phyloP scores from a whole-genome alignment of 2,113 vertebrate genomes.

The Lamprotornis superbus region DNA sequence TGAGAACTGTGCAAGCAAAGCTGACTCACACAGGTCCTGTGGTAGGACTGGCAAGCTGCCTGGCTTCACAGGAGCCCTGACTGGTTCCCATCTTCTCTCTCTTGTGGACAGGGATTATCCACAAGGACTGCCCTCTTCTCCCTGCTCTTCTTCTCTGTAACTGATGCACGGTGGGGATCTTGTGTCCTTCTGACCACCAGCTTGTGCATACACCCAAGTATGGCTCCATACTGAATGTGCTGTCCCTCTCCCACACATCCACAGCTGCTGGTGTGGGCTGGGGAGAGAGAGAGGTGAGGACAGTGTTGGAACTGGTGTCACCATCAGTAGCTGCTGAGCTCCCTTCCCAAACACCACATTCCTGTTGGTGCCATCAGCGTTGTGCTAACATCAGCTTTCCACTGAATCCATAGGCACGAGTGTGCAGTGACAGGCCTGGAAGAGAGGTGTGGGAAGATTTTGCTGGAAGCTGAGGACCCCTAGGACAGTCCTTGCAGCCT shows the following conservation, averaged over 20 bases:
- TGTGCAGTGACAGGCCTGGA: not conserved
- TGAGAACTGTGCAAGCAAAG: not conserved
- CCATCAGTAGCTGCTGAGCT: accelerated
- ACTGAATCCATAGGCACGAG: not conserved
- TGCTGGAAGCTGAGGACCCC: not conserved
- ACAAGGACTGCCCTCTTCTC: not conserved
- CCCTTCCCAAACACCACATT: not conserved
- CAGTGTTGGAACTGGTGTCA: not conserved
- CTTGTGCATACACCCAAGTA: not conserved
- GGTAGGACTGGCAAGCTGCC: not conserved
- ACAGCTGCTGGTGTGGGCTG: not conserved
- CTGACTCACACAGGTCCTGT: not conserved
- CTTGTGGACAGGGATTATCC: not conserved
- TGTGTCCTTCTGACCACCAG: not conserved
- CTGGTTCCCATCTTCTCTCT: not conserved
- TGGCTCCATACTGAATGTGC: not conserved
- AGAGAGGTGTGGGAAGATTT: not conserved
- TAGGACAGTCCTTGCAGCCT: not conserved
- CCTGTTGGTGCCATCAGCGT: not conserved
- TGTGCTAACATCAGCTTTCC: not conserved
- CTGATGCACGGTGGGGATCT: not conserved
- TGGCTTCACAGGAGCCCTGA: not conserved
- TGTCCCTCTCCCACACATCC: not conserved
- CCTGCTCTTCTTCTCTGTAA: not conserved
- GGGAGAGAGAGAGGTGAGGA: not conserved